Evolutionary conservation across 2,113 vertebrate genomes (phyloP), one percentile per base, ranked within the genome.

Genomic region (Callipepla californica): DNA sequence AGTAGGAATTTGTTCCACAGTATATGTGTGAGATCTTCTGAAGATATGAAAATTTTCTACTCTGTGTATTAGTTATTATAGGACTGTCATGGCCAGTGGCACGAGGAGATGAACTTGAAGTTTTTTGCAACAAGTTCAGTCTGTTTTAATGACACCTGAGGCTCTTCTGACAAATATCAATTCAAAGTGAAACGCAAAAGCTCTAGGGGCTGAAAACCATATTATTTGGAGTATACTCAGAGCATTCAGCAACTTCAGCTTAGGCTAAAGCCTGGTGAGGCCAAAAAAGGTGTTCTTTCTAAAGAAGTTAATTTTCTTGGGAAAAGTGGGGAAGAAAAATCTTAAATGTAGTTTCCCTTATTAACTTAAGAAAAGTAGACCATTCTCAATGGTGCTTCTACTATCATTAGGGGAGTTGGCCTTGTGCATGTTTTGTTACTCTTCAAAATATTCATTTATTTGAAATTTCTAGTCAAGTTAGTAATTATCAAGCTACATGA

Each of bases 161-260:
- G 72, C 76, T 90, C 48, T 66, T 94, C 65, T 88, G 58, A 47
- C 42, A 84, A 91, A 86, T 53, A 78, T 86, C 61, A 92, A 85
- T 87, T 85, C 2, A 8, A 87, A 95, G 40, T 74, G 53, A 92
- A 93, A 57, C 45, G 26, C 40, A 81, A 69, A 74, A 80, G 48
- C 62, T 84, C 66, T 73, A 22, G 30, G 36, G 47, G 2, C 6
- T 73, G 30, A 79, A 79, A 93, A 53, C 36, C 13, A 84, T 81
- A 58, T 88, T 88, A 82, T 19, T 47, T 83, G 70, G 58, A 87
- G 79, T 87, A 47, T 38, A 62, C 36, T 75, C 38, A n/a, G 72
- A 84, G 40, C 34, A 50, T 78, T 83, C 65, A 30, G 21, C 40
- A 85, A 20, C 50, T 87, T 77, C 57, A 51, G 19, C 61, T 90